Conservation (phyloP, 2,113 vertebrate genomes). For the Leucosticte australis region DNA sequence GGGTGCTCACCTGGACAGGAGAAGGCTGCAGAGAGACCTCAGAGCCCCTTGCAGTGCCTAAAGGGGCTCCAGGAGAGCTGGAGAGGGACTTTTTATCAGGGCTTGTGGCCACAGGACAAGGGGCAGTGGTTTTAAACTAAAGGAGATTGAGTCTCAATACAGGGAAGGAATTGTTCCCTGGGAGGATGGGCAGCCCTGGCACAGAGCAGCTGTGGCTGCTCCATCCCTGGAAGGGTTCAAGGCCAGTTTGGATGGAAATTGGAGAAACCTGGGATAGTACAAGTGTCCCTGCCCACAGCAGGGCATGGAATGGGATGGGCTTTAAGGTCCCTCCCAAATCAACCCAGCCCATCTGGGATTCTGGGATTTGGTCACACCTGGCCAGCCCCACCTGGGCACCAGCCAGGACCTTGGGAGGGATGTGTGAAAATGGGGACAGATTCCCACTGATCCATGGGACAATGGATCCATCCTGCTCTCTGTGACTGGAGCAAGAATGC, state of each 20-base stretch:
- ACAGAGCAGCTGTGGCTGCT: neutral
- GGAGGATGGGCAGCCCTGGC: neutral
- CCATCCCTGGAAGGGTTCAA: neutral
- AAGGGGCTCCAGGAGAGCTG: neutral
- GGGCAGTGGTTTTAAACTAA: neutral
- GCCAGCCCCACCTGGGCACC: neutral
- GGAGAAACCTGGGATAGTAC: rapidly evolving
- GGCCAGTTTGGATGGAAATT: neutral
- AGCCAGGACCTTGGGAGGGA: rapidly evolving
- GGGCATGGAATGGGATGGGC: rapidly evolving
- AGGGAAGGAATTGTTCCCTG: no score
- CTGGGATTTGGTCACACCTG: neutral
- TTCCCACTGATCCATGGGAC: neutral
- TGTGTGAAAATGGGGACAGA: neutral
- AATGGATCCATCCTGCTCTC: conserved; percentile 20
- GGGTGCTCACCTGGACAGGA: neutral
- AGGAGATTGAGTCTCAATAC: neutral
- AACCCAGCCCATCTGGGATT: neutral
- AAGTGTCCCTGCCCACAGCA: neutral
- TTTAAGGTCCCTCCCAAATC: no score
- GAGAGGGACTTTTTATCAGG: neutral
- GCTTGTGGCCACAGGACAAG: neutral
- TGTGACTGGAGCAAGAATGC: conserved; percentile 76
- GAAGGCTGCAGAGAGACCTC: neutral
- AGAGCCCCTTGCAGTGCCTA: neutral